Evolutionary conservation across 2,888 invertebrate genomes (phyloP).

Genomic region (Zelleria hepariella): DNA sequence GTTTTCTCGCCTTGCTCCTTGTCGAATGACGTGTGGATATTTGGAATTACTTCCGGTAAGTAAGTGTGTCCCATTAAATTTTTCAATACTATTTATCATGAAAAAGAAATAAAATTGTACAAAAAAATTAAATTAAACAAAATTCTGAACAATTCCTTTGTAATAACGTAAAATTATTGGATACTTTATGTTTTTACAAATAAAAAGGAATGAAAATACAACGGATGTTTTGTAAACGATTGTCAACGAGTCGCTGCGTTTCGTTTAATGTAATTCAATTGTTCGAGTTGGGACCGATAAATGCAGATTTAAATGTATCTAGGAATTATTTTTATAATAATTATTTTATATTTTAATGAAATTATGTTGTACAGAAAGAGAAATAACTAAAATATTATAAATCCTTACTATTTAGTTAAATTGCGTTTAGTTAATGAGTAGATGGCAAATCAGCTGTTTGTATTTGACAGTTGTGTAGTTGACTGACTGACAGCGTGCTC

Average conservation of each 20-base stretch:
- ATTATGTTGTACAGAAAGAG: too few species aligned
- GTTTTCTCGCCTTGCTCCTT: background rate
- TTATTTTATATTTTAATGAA: too few species aligned
- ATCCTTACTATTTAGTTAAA: too few species aligned
- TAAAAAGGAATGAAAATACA: background rate
- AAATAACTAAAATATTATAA: too few species aligned
- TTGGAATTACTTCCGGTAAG: conserved; percentile 51
- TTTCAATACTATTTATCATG: background rate
- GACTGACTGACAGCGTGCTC: background rate
- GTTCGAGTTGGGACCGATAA: too few species aligned
- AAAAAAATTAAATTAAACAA: background rate
- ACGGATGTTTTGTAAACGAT: background rate
- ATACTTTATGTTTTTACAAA: background rate
- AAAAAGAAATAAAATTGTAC: conserved; percentile 1
- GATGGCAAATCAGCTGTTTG: background rate
- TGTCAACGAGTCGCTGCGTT: background rate
- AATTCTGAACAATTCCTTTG: background rate
- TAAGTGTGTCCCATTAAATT: background rate
- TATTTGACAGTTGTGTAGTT: background rate
- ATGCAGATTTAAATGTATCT: too few species aligned
- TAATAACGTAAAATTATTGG: background rate
- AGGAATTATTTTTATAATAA: too few species aligned
- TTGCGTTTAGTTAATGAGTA: background rate
- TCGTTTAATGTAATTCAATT: too few species aligned
- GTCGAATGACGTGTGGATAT: conserved; percentile 66